Evolutionary conservation across 2,113 vertebrate species (phyloP), one percentile per base, ranked within the genome.

Genomic region (Dromaius novaehollandiae): DNA sequence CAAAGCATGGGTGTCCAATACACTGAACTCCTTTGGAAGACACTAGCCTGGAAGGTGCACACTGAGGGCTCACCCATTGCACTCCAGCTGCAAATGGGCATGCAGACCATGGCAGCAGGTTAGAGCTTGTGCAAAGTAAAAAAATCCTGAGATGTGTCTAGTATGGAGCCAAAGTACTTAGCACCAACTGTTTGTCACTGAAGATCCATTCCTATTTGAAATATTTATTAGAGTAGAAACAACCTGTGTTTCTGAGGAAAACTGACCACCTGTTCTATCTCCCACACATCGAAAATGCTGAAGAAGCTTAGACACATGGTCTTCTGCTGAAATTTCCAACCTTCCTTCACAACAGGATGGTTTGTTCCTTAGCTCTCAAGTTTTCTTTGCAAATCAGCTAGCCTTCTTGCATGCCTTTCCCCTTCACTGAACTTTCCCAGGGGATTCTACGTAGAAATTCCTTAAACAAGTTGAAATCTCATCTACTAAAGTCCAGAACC

Each of bases 131-230:
- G 50, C 34, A 24, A 38, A 68, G 4, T 2, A 51, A 38, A 28
- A 73, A 76, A 6, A 1, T 0, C 10, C 10, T 26, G 2, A 74
- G 5, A 20, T 73, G 2, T 7, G 4, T 15, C 7, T 6, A 13
- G 2, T 28, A 24, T 40, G 18, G 53, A 22, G 16, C 9, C 3
- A 40, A 21, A 2, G 2, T 32, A 7, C 64, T 77, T 46, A 18
- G 51, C 58, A 64, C 2, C 5, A 71, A 5, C 11, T 18, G 2
- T 10, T 68, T 12, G 81, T 79, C 74, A 34, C 11, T 38, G 40
- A 50, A 61, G 56, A 50, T 25, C 7, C 7, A 36, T 11, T 64
- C 38, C 38, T 91, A 13, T 30, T 78, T 58, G 12, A 65, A 10
- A 48, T n/a, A 38, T 42, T 84, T 70, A 32, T 26, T 48, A 5